Base-by-base conservation (phyloP, 2,797 vertebrate species). In the Meriones psammophilus region DNA sequence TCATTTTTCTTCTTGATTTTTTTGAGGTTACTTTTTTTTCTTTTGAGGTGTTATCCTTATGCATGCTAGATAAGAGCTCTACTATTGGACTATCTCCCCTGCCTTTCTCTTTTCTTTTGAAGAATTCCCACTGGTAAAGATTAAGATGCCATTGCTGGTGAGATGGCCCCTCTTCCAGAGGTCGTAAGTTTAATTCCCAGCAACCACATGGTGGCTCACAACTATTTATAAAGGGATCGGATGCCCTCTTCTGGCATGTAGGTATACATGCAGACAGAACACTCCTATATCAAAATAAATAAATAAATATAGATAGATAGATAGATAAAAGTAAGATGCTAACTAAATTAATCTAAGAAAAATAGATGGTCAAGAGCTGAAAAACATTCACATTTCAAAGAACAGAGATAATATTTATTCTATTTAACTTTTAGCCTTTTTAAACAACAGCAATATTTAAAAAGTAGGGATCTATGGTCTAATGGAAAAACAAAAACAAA, bases 311-410 rank as follows among this genome's bases (percentile, higher is more conserved):
- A 50, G 46, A 50, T 50, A n/a, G n/a, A n/a, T n/a, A n/a, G n/a
- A n/a, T n/a, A 50, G 50, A 50, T 50, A 94, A 94, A 92, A 86
- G 56, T 73, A 73, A 58, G 60, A 66, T 15, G 20, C 20, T 86
- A 96, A 94, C 33, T 87, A 87, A 9, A 42, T 89, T 94, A n/a
- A 89, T 69, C 87, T 15, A 94, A 80, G 30, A 12, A 80, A 92
- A 96, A 92, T 73, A 15, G 86, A 91, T 4, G 84, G 46, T 39
- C 8, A 86, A 60, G 9, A 64, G 7, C 26, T 80, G n/a, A 68
- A 94, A 88, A 56, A 68, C 33, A 71, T 33, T 28, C 15, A 73
- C 2, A 88, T 62, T 88, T 96, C 58, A 42, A 68, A 22, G 17
- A 46, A 79, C 7, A 84, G 79, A 96, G 91, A 92, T 24, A 92